Base-by-base conservation (phyloP, 2,113 vertebrate species). In the Odocoileus virginianus region DNA sequence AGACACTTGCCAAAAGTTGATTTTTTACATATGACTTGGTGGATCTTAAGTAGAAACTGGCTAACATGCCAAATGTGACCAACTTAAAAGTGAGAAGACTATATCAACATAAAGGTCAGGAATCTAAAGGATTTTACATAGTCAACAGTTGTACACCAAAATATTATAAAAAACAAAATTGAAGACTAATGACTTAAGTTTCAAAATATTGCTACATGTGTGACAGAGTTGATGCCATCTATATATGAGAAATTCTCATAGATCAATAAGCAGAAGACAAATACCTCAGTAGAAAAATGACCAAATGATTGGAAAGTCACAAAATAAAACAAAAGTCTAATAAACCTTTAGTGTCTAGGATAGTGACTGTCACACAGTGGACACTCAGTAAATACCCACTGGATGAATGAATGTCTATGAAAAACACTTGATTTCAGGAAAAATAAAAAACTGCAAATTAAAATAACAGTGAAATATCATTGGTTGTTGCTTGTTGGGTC, bases 391-490 rank as follows among this genome's bases (percentile, higher is more conserved):
- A 93, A 81, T 85, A 86, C 13, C 36, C 40, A 86, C 27, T 28
- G 2, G 33, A 28, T 52, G 52, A 95, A 52, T 83, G 21, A 76
- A 89, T 61, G 15, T n/a, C 45, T 91, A 16, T 30, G 85, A 83
- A 67, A 81, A 92, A 85, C 45, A 11, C 36, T 92, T 93, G 47
- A 92, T 40, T 96, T 96, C 25, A 74, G 60, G 60, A 95, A 84
- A 93, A 83, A 95, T 33, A 95, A 92, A 94, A 60, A 95, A 89
- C 33, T 84, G 6, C 61, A 71, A 74, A 89, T 87, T 85, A 92
- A 96, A 96, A 79, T 60, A 58, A 43, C 6, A 30, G 12, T 40
- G 12, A 84, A 85, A 78, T 89, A 93, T 28, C 21, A 61, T 85
- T 82, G 79, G 9, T 88, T 61, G 45, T 47, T 74, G 30, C 36